A percentile compares a stretch with the other conserved stretches of the same genome.
Conservation (phyloP, 2,888 invertebrate species). For the Melangyna quadrimaculata region DNA sequence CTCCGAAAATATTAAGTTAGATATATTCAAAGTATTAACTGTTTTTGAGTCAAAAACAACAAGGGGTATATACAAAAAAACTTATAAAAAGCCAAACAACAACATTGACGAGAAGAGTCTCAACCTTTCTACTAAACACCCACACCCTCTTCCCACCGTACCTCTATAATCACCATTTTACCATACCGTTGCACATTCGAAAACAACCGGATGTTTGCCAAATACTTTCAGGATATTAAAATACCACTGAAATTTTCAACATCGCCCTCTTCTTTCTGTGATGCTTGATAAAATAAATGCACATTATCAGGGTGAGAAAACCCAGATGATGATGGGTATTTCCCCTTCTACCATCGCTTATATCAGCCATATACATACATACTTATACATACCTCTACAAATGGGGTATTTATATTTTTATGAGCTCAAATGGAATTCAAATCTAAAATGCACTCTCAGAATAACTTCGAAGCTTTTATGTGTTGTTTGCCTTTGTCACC, state of each 20-base stretch:
- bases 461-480: slow-evolving; percentile 21
- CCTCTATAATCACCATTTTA: background rate
- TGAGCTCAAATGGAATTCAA: slow-evolving; percentile 52
- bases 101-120: background rate
- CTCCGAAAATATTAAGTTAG: slow-evolving; percentile 50
- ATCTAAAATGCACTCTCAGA: slow-evolving; percentile 48
- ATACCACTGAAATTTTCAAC: slow-evolving; percentile 66
- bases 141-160: background rate
- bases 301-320: slow-evolving; percentile 13
- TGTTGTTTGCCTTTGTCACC: slow-evolving; percentile 22
- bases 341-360: background rate
- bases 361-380: background rate
- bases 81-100: slow-evolving; percentile 36
- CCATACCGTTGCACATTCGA: slow-evolving; percentile 37
- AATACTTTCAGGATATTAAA: slow-evolving; percentile 72
- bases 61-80: background rate
- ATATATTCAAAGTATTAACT: slow-evolving; percentile 58
- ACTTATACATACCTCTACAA: background rate
- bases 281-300: slow-evolving; percentile 15
- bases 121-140: background rate
- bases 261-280: slow-evolving; percentile 26
- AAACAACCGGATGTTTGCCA: slow-evolving; percentile 71
- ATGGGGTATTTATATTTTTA: slow-evolving; percentile 9
- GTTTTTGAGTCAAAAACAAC: slow-evolving; percentile 24
- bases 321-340: slow-evolving; percentile 41